Percentiles rank a stretch among this genome's conserved stretches.
Evolutionary conservation across 2,797 vertebrate genomes (phyloP).

Genomic region (Phalanger gymnotis): DNA sequence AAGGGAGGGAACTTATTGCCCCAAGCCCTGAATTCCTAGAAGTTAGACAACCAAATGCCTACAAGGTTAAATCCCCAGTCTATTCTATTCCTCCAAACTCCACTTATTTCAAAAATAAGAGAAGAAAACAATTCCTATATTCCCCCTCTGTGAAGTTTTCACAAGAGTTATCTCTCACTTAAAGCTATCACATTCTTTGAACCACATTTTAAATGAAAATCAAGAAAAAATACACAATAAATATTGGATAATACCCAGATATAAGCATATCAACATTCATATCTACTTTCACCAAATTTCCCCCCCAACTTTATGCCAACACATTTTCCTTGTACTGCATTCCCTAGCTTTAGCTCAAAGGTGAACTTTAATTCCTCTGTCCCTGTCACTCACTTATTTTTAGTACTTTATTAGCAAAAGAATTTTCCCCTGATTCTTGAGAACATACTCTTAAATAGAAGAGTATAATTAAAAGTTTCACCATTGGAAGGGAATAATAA

Average conservation of each 20-base stretch:
- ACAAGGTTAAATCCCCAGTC: too few relatives aligned
- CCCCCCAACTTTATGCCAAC: neutral
- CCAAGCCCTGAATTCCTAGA: too few relatives aligned
- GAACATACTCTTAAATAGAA: neutral
- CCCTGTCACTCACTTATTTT: neutral
- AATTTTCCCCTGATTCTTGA: neutral
- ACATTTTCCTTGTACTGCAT: neutral
- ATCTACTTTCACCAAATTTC: neutral
- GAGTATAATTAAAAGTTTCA: neutral
- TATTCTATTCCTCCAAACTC: too few relatives aligned
- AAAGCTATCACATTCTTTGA: neutral
- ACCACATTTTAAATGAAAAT: neutral
- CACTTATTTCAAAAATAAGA: too few relatives aligned
- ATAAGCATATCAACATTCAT: neutral
- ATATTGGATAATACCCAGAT: neutral
- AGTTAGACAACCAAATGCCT: too few relatives aligned
- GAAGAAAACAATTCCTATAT: too few relatives aligned
- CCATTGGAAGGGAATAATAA: neutral
- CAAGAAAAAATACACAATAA: neutral
- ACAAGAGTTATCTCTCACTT: too few relatives aligned
- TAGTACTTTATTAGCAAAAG: neutral
- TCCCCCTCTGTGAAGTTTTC: too few relatives aligned
- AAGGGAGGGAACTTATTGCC: too few relatives aligned
- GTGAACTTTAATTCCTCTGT: neutral
- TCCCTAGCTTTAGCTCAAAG: neutral